Percentiles rank a stretch among this genome's conserved stretches.
These are phyloP conservation scores for Tapirus indicus DNA, from an alignment of 2,797 vertebrate species.

Conservation along the genomic window DNA sequence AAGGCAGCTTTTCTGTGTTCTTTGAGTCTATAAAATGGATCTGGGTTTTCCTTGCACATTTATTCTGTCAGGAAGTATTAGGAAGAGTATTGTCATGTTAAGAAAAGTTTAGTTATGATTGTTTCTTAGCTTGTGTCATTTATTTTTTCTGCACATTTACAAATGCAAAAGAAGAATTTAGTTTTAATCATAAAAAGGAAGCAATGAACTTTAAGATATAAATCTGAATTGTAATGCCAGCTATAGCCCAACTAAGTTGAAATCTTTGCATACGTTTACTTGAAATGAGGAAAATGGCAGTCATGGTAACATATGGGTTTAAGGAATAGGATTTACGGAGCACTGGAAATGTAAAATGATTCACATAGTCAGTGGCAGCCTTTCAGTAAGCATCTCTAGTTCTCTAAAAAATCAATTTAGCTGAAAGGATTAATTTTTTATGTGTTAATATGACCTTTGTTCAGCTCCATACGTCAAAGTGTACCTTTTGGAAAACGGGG, in stretches of 20 bases:
- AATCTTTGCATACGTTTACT: background rate
- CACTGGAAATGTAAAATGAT: background rate
- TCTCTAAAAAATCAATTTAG: background rate
- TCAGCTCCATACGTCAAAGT: slow-evolving; percentile 99
- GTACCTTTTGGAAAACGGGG: slow-evolving; percentile 97
- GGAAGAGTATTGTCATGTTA: background rate
- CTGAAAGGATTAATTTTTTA: background rate
- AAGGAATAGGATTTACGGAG: background rate
- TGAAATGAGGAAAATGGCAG: background rate
- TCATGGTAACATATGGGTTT: background rate
- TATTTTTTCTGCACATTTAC: slow-evolving; percentile 14
- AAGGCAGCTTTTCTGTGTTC: background rate
- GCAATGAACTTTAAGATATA: background rate
- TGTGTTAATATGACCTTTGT: slow-evolving; percentile 51
- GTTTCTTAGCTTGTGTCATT: background rate
- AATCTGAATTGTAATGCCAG: background rate
- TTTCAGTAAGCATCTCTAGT: background rate
- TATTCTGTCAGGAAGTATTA: background rate
- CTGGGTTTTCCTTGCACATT: background rate
- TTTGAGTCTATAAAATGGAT: background rate
- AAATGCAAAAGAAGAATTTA: background rate
- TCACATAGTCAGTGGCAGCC: background rate
- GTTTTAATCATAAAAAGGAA: background rate
- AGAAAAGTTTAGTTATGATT: background rate
- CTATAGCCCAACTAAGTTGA: background rate